phyloP scores from a whole-genome alignment of 1,140 invertebrate genomes.

The Drosophila sucinea region DNA sequence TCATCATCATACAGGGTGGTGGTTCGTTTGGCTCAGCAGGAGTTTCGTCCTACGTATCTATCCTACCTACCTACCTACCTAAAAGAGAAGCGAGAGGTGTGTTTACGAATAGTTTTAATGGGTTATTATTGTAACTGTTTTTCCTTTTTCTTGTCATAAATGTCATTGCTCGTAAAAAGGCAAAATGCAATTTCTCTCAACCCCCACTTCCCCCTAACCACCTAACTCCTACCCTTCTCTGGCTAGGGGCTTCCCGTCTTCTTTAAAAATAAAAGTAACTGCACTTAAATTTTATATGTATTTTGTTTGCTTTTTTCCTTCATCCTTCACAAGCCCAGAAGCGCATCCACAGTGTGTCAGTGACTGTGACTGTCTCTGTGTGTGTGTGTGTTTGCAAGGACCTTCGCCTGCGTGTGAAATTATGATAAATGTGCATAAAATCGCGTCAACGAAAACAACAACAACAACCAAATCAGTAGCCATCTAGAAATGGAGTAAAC shows the following conservation, averaged over 20 bases:
- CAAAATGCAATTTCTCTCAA: conserved; percentile 73
- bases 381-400: conserved; percentile 19
- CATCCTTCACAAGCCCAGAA: conserved; percentile 52
- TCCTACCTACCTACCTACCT: background rate
- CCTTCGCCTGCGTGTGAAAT: conserved; percentile 78
- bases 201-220: conserved; percentile 38
- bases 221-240: conserved; percentile 13
- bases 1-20: conserved; percentile 7
- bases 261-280: conserved; percentile 19
- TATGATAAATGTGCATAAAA: conserved; percentile 82
- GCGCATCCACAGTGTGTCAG: conserved; percentile 39
- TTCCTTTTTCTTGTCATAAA: conserved; percentile 65
- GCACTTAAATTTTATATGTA: conserved; percentile 74
- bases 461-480: conserved; percentile 10
- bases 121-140: conserved; percentile 67
- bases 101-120: conserved; percentile 80
- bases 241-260: background rate
- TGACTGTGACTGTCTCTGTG: conserved; percentile 38
- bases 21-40: conserved; percentile 21
- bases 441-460: conserved; percentile 65
- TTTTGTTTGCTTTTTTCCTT: conserved; percentile 49
- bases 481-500: background rate
- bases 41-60: conserved; percentile 13
- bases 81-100: conserved; percentile 46
- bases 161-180: conserved; percentile 77